Base-by-base conservation (phyloP, 2,888 invertebrate species). In the Nyleta sp. region DNA sequence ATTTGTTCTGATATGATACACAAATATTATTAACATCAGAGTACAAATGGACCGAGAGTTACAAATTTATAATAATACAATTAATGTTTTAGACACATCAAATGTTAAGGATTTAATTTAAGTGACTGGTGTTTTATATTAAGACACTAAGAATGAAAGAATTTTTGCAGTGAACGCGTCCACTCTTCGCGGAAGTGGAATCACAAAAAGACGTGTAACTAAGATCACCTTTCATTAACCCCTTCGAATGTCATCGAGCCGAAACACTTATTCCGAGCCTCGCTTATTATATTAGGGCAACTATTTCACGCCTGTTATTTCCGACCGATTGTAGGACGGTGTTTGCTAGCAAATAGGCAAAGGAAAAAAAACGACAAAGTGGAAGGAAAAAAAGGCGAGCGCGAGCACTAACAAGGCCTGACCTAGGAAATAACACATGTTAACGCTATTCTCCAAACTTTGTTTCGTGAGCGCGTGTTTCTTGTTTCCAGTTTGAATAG, bases 381-480 rank as follows among this genome's bases (percentile, higher is more conserved):
- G 44, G 38, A n/a, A 5, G 13, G 10, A 33, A 68, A 67, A 68
- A 74, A 70, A 78, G 65, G 18, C 65, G 64, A 48, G 52, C 65
- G 40, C 40, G 48, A 62, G 17, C 70, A 53, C 72, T 72, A 77
- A 78, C 78, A 68, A 78, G 78, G 72, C 70, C 72, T 73, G 78
- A 78, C 70, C 70, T 70, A 62, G 70, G 75, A 76, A 76, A 76
- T 70, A 70, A 75, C 68, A 78, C 72, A 67, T 78, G 77, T 64
- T 70, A 72, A 62, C 59, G 65, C 77, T 60, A 55, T 65, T 78
- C 72, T 64, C 64, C 46, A 65, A 78, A 74, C 70, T 79, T 79
- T 79, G 71, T 75, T 79, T 74, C 74, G 74, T 75, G 78, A 70
- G 73, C 74, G 78, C 78, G 78, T 78, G 78, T 74, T 79, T 65